A percentile compares a stretch with the other conserved stretches of the same genome.
phyloP scores from a whole-genome alignment of 1,140 invertebrate species.

The Scylla paramamosain region DNA sequence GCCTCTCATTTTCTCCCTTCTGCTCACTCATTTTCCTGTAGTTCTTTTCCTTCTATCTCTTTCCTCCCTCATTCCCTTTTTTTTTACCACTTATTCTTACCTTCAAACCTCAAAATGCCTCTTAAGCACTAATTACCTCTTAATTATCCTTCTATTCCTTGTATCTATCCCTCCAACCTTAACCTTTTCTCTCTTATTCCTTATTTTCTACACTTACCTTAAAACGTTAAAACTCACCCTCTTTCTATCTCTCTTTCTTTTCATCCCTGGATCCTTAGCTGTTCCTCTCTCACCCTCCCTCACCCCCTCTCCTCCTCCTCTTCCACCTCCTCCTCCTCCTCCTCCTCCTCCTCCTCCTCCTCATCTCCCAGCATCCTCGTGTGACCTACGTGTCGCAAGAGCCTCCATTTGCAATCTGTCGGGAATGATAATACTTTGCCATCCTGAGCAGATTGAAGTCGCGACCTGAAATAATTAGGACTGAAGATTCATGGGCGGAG shows the following conservation, averaged over 20 bases:
- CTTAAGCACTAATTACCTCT: too few species aligned
- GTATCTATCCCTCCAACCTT: too few species aligned
- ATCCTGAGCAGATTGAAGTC: conserved; percentile 50
- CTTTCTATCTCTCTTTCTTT: background rate
- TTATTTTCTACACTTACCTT: too few species aligned
- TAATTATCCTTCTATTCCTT: too few species aligned
- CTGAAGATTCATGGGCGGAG: conserved; percentile 55
- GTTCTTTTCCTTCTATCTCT: conserved; percentile 7
- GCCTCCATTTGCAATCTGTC: conserved; percentile 71
- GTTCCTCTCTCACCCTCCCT: background rate
- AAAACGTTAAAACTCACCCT: too few species aligned
- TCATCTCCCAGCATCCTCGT: conserved; percentile 1
- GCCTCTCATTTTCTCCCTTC: background rate
- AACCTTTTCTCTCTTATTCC: too few species aligned
- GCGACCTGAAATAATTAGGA: conserved; percentile 68
- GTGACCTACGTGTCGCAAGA: conserved; percentile 36
- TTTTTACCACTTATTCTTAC: too few species aligned
- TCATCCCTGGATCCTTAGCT: background rate
- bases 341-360: background rate
- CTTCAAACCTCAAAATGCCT: too few species aligned
- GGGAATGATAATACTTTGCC: conserved; percentile 68
- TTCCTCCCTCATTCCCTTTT: background rate
- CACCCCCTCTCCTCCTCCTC: background rate
- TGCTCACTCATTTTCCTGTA: too few species aligned
- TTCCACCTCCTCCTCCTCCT: background rate